Base-by-base conservation (phyloP, 2,797 vertebrate species). In the Oreochromis mossambicus region DNA sequence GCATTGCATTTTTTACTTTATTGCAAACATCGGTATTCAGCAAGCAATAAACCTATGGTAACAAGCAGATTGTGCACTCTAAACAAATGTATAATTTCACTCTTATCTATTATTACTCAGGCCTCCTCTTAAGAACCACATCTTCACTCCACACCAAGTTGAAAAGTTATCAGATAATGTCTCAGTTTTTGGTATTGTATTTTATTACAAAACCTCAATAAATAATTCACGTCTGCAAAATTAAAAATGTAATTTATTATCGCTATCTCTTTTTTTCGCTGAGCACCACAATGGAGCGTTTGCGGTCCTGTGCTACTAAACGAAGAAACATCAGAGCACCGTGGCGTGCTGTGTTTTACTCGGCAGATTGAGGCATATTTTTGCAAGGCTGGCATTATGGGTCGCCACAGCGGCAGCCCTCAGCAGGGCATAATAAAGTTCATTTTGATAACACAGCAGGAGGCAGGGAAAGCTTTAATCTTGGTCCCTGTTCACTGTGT, bases 401-500 rank as follows among this genome's bases (percentile, higher is more conserved):
- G 91, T 91, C 75, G 58, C 90, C 86, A 78, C 88, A 58, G 92
- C 91, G 84, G 89, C 89, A 77, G 88, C 84, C 88, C 90, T 88
- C 92, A 89, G 90, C 90, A 15, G 90, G 92, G 88, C 52, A 58
- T 90, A 88, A 94, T 92, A 92, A 94, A 92, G 92, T 93, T 94
- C 75, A 91, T 92, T 94, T 91, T 94, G 92, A 94, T 92, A 91
- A 92, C 90, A 56, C 92, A 89, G 94, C 93, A 88, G 92, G 92
- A 83, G 89, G 77, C 78, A 77, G 58, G 58, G 55, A 80, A 51
- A 81, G 90, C 92, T 93, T 94, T 95, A 90, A 93, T 94, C 91
- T 93, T 58, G 84, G 84, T 86, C 83, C 80, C 75, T 38, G 82
- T 83, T 92, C 58, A 51, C 81, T 66, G 79, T 83, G 79, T 92